Evolutionary conservation across 2,888 invertebrate species (phyloP), one percentile per base, ranked within the genome.

Genomic region (Agonopterix arenella): DNA sequence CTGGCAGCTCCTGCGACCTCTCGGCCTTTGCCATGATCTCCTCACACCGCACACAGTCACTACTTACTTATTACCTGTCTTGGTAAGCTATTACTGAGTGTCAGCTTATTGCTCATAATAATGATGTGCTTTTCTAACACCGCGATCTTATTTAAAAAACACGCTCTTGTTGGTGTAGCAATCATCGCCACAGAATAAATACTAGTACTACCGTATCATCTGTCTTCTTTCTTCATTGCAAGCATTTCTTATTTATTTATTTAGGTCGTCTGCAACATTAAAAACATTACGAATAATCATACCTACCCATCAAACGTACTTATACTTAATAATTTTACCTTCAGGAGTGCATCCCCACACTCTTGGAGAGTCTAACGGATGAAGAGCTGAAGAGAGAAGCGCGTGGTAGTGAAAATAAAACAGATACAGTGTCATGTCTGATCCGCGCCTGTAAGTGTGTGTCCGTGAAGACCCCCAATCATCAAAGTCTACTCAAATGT

Each of bases 331-430:
- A 28, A 28, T 28, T 36, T 28, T 47, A 36, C n/a, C 16, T 47
- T 40, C 79, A 97, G 97, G 96, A 97, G 90, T 94, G 96, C 81
- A 95, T 98, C 61, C 95, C 97, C 56, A 93, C 94, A 68, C 93
- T 97, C 70, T 89, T 98, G 73, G 97, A 98, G 75, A 95, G 96
- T 82, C 90, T 98, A 70, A 96, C 97, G 16, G 98, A 98, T 79
- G 98, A 98, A 57, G 98, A 98, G 76, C 83, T 98, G 53, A 98
- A 98, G 77, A 94, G 96, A 63, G 98, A 98, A 86, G 97, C 97
- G 4, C 97, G 98, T 74, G 91, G 91, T 11, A 95, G 94, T 72
- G 98, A 98, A 83, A 96, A 96, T 57, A 98, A 98, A 86, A 98
- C 97, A 79, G 98, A 98, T 85, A 96, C 97, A 47, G 95, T 98